Conservation (phyloP, 37 sponge, comb jelly and placozoan species). For the Geodia barretti region DNA sequence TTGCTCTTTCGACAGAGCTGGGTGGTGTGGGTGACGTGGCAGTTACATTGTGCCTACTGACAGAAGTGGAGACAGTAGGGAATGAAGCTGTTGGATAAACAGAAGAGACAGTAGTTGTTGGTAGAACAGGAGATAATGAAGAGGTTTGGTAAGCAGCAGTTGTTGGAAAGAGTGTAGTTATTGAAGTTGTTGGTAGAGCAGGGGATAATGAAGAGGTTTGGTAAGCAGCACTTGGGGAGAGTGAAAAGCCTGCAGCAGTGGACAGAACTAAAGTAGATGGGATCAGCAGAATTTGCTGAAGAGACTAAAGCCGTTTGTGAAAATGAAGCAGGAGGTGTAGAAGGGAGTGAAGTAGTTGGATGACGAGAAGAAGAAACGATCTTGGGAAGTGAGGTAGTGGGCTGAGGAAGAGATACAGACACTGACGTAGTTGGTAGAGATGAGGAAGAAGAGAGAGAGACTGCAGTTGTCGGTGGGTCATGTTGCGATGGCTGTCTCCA, state of each 20-base stretch:
- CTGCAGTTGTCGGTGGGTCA: background rate
- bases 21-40: background rate
- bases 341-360: background rate
- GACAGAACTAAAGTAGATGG: no score
- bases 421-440: background rate
- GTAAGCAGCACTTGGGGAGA: no score
- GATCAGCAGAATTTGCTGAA: background rate
- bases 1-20: background rate
- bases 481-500: constrained; percentile 2
- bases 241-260: no score
- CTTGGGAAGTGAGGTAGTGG: background rate
- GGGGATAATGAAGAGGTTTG: background rate
- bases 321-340: background rate
- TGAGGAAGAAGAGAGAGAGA: background rate
- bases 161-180: background rate
- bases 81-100: background rate
- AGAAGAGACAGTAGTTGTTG: background rate
- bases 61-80: constrained; percentile 1
- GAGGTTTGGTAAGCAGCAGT: no score
- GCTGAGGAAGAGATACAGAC: background rate
- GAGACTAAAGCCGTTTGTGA: background rate
- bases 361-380: background rate
- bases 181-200: background rate
- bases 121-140: background rate
- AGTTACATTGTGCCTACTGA: background rate